A percentile compares a stretch with the other conserved stretches of the same genome.
Conservation (phyloP, 2,113 vertebrate species). For the Promerops cafer region DNA sequence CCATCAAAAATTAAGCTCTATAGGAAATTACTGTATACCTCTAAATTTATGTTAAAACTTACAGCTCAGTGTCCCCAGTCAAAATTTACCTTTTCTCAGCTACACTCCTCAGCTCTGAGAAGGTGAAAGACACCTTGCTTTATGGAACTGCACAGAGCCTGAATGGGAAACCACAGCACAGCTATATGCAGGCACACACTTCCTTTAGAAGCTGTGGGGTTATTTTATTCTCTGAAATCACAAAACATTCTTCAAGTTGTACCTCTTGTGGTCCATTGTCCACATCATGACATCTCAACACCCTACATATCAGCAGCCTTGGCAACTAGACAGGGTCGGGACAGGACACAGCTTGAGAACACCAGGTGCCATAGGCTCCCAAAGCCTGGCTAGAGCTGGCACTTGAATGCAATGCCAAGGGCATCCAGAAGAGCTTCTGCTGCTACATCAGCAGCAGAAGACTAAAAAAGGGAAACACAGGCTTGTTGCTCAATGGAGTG, state of each 20-base stretch:
- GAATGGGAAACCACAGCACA: neutral
- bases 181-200: neutral
- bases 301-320: neutral
- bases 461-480: neutral
- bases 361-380: neutral
- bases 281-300: neutral
- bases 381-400: neutral
- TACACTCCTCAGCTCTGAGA: neutral
- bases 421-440: neutral
- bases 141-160: neutral
- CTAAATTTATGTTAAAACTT: neutral
- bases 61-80: neutral
- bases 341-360: neutral
- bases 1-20: neutral
- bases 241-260: neutral
- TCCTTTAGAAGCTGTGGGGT: neutral
- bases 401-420: neutral
- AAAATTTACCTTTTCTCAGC: neutral
- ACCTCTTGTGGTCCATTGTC: neutral
- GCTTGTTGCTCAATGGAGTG: neutral
- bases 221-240: neutral
- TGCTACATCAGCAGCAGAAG: neutral
- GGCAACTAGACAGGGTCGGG: neutral
- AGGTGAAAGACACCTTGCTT: neutral
- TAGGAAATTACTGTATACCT: neutral